A percentile compares a stretch with the other conserved stretches of the same genome.
phyloP scores from a whole-genome alignment of 2,888 invertebrate genomes.

The Eledone cirrhosa region DNA sequence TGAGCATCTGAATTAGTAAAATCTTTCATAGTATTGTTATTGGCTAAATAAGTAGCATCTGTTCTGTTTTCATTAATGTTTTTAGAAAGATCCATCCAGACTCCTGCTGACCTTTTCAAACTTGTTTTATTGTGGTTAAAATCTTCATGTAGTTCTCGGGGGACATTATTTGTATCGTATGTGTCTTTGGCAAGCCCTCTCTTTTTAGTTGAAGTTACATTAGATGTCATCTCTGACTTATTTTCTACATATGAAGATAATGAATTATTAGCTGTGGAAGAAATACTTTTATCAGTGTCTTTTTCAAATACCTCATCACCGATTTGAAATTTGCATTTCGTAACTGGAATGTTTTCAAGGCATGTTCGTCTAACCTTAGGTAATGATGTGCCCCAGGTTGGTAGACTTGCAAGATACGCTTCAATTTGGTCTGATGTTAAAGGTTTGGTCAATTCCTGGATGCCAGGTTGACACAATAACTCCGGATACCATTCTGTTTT shows the following conservation, averaged over 20 bases:
- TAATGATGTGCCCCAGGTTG: slow-evolving; percentile 35
- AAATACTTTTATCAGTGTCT: too few relatives aligned
- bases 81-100: slow-evolving; percentile 1
- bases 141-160: too few relatives aligned
- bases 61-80: background rate
- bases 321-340: slow-evolving; percentile 52
- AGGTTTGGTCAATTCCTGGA: slow-evolving; percentile 46
- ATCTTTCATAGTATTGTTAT: too few relatives aligned
- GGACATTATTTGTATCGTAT: too few relatives aligned
- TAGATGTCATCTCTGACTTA: too few relatives aligned
- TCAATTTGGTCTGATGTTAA: slow-evolving; percentile 55
- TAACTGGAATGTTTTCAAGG: slow-evolving; percentile 34
- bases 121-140: too few relatives aligned
- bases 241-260: too few relatives aligned
- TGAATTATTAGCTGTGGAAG: too few relatives aligned
- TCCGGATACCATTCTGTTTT: slow-evolving; percentile 8
- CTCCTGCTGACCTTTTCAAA: background rate
- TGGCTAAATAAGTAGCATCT: too few relatives aligned
- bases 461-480: slow-evolving; percentile 4
- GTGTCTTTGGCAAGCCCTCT: too few relatives aligned
- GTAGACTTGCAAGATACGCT: slow-evolving; percentile 52
- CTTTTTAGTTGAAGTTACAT: too few relatives aligned
- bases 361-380: slow-evolving; percentile 29
- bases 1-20: too few relatives aligned
- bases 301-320: slow-evolving; percentile 35